These are phyloP conservation scores for Gadopsis marmoratus DNA, from an alignment of 2,797 vertebrate genomes.

Conservation along the genomic window DNA sequence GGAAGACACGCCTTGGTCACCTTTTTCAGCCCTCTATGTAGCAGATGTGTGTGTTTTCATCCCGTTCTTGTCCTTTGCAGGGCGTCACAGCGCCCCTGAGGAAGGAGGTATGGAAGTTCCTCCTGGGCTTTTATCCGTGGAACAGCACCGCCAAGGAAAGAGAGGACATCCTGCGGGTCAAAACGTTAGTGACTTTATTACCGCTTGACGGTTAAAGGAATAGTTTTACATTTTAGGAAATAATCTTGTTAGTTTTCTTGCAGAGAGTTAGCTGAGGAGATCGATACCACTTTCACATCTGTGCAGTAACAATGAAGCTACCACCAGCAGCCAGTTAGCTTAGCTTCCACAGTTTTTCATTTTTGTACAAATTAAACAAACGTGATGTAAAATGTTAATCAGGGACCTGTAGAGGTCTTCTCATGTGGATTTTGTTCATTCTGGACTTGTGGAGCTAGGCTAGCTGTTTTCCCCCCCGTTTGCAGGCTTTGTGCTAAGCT, in stretches of 20 bases:
- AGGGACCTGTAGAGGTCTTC: not conserved
- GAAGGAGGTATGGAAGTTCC: conserved; percentile 93
- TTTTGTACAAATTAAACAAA: not conserved
- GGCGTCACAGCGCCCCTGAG: conserved; percentile 86
- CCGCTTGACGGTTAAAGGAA: not conserved
- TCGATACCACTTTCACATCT: not conserved
- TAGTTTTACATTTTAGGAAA: not conserved
- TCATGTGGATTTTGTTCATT: not conserved
- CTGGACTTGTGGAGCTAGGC: too few species aligned
- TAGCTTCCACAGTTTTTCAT: not conserved
- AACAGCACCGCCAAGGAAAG: conserved; percentile 87
- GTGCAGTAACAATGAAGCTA: not conserved
- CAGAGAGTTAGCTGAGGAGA: not conserved
- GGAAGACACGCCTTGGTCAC: not conserved
- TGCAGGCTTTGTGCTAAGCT: not conserved
- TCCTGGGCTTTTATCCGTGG: conserved; percentile 92
- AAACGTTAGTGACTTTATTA: conserved; percentile 85
- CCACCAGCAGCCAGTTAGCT: not conserved
- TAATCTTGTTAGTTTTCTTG: not conserved
- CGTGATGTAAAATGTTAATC: not conserved
- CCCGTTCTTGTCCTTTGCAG: conserved; percentile 66
- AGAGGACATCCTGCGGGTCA: conserved; percentile 86
- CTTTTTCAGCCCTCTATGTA: not conserved
- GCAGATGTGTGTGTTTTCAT: not conserved
- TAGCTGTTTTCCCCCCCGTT: not conserved